Evolutionary conservation across 1,140 invertebrate species (phyloP).

Genomic region (Lycorma delicatula): DNA sequence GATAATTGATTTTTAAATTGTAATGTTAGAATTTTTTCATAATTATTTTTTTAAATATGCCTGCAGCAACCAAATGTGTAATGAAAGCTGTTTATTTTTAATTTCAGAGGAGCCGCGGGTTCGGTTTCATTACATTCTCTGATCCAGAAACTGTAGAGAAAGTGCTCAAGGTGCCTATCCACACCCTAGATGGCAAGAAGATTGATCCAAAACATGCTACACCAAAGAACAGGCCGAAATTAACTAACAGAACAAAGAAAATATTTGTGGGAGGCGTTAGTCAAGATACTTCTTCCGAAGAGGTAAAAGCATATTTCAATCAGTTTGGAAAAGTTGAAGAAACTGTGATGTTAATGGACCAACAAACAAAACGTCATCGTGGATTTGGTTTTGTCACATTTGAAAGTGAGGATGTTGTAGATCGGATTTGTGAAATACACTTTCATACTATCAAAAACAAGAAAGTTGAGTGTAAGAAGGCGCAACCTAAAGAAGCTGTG

Average conservation of each 20-base stretch:
- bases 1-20: too few species aligned
- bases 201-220: constrained; percentile 90
- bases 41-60: too few species aligned
- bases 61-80: too few species aligned
- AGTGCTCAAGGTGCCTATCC: constrained; percentile 79
- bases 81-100: too few species aligned
- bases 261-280: constrained; percentile 88
- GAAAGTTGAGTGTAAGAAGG: constrained; percentile 88
- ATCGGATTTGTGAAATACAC: constrained; percentile 84
- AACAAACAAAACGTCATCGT: constrained; percentile 83
- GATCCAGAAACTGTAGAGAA: constrained; percentile 82
- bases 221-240: constrained; percentile 78
- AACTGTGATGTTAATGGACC: constrained; percentile 90
- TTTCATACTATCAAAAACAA: constrained; percentile 91
- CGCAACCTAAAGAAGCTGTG: constrained; percentile 84
- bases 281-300: constrained; percentile 82
- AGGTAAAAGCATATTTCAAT: constrained; percentile 84
- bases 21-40: too few species aligned
- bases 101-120: constrained; percentile 81
- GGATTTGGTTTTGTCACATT: constrained; percentile 90
- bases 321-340: constrained; percentile 89
- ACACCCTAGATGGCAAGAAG: constrained; percentile 89
- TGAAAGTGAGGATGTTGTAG: constrained; percentile 83
- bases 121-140: constrained; percentile 89
- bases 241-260: constrained; percentile 80